Conservation (phyloP, 2,113 vertebrate genomes). For the Phrynosoma platyrhinos region DNA sequence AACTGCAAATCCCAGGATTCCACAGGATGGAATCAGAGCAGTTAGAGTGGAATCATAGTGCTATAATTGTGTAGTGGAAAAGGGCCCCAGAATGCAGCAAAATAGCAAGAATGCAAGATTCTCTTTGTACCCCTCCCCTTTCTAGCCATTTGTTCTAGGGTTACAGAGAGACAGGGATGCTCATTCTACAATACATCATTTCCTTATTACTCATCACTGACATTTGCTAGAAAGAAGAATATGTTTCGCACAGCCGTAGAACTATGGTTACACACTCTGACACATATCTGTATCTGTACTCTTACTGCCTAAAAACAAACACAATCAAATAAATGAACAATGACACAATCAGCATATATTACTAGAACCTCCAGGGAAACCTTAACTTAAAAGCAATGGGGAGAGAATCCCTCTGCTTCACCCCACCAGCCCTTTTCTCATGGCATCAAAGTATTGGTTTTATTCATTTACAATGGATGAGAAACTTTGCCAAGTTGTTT, state of each 20-base stretch:
- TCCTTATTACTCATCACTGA: constrained; percentile 64
- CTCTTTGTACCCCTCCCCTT: too few relatives aligned
- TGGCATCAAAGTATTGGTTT: background rate
- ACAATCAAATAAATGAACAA: constrained; percentile 9
- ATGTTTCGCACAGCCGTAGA: constrained; percentile 56
- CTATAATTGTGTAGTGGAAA: too few relatives aligned
- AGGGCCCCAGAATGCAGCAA: background rate
- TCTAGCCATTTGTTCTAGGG: background rate
- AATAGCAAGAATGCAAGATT: background rate
- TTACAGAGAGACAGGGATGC: constrained; percentile 39
- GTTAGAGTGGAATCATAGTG: too few relatives aligned
- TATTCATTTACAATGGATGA: background rate
- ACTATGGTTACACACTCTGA: constrained; percentile 4
- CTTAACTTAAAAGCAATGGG: background rate
- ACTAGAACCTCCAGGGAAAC: constrained; percentile 19
- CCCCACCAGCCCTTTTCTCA: background rate
- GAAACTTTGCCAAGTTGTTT: background rate
- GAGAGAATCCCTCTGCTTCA: background rate
- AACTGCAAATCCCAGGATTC: too few relatives aligned
- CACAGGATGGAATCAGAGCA: too few relatives aligned
- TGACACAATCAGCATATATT: constrained; percentile 31
- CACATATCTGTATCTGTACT: constrained; percentile 48
- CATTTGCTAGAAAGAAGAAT: constrained; percentile 64
- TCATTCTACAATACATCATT: constrained; percentile 55
- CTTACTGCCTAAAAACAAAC: constrained; percentile 46